phyloP scores from a whole-genome alignment of 2,888 invertebrate species.

The Hydraecia micacea region DNA sequence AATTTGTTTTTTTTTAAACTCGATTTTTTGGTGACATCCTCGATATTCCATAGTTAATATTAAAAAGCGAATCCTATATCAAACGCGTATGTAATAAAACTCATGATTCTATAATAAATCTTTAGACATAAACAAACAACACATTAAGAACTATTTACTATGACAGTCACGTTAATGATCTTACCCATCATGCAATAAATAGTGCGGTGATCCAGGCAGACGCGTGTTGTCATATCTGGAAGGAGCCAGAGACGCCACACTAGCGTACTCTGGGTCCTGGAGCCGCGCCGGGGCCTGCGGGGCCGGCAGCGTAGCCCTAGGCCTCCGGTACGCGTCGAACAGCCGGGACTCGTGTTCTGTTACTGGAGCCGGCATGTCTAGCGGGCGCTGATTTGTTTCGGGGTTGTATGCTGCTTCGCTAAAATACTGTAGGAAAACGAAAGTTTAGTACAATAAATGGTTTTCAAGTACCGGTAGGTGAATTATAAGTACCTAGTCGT shows the following conservation, averaged over 20 bases:
- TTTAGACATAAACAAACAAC: slow-evolving; percentile 2
- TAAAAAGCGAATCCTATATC: not conserved
- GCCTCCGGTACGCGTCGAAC: slow-evolving; percentile 88
- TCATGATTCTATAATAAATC: not conserved
- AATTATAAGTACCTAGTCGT: not conserved
- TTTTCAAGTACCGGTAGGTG: not conserved
- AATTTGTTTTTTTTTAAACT: not conserved
- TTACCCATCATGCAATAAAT: slow-evolving; percentile 87
- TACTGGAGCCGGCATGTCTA: slow-evolving; percentile 87
- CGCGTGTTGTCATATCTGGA: slow-evolving; percentile 81
- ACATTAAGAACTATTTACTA: slow-evolving; percentile 2
- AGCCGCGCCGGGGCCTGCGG: slow-evolving; percentile 81
- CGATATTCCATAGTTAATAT: not conserved
- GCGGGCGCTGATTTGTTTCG: slow-evolving; percentile 93
- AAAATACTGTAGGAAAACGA: slow-evolving; percentile 92
- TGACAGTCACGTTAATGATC: slow-evolving; percentile 15
- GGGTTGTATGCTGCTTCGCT: slow-evolving; percentile 97
- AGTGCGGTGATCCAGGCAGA: slow-evolving; percentile 79
- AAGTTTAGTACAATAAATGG: not conserved
- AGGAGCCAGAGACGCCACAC: slow-evolving; percentile 84
- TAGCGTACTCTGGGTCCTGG: slow-evolving; percentile 87
- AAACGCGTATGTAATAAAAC: not conserved
- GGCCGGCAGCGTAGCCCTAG: slow-evolving; percentile 82
- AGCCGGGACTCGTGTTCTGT: slow-evolving; percentile 88
- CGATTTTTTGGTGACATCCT: not conserved